These are phyloP conservation scores for Corythornis vintsioides DNA, from an alignment of 2,113 vertebrate genomes.

Conservation along the genomic window DNA sequence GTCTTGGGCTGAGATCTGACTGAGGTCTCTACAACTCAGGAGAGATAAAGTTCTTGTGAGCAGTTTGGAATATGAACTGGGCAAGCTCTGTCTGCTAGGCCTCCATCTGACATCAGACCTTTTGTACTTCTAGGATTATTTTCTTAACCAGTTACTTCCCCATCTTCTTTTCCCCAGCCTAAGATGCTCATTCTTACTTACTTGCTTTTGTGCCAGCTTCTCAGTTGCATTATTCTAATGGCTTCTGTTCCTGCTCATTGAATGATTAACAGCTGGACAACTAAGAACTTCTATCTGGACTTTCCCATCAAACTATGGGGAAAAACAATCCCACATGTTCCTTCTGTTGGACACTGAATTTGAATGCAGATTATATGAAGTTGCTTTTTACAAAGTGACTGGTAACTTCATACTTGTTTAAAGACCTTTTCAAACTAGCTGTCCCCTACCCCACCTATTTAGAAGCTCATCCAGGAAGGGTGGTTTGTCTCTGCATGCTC, in stretches of 20 bases:
- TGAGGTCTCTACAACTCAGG: neutral
- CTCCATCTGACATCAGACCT: neutral
- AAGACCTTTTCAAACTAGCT: neutral
- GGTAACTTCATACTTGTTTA: neutral
- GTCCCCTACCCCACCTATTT: neutral
- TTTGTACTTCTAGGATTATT: neutral
- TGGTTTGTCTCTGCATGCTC: neutral
- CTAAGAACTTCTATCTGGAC: neutral
- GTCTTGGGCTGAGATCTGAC: neutral
- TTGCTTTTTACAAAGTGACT: neutral
- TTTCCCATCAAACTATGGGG: neutral
- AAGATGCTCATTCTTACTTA: neutral
- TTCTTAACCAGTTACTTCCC: neutral
- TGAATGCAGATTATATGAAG: neutral
- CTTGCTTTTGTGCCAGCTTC: neutral
- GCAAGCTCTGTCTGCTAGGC: neutral
- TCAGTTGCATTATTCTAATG: neutral
- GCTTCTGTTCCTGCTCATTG: neutral
- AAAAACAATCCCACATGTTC: neutral
- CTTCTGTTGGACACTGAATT: neutral
- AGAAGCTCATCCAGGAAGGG: neutral
- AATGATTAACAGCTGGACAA: neutral
- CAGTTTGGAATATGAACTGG: neutral
- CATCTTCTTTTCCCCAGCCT: neutral
- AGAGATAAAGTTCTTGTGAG: neutral